Base-by-base conservation (phyloP, 2,797 vertebrate species). In the Gymnothorax reevesii region DNA sequence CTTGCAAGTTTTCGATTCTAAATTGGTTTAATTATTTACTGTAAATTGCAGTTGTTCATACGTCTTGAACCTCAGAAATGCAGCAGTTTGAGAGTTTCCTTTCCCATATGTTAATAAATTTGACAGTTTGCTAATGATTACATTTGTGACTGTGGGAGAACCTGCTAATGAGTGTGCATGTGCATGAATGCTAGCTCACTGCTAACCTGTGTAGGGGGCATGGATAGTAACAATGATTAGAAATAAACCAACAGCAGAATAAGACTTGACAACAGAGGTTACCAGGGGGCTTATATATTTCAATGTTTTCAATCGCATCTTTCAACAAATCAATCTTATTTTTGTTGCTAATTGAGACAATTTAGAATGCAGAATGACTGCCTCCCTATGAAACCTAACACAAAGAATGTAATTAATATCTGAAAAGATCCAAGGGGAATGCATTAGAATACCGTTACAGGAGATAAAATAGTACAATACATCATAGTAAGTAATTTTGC, bases 391-490 rank as follows among this genome's bases (percentile, higher is more conserved):
- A 9, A 54, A 69, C 25, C 12, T 49, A 25, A 66, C 49, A 86
- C 79, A 25, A 82, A 82, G 60, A 82, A 49, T 22, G 64, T 25
- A 6, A 69, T 86, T 86, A 82, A 86, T 22, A 52, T 49, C 57
- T 33, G 20, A 57, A 8, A 17, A 55, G 4, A 64, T 52, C 77
- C 25, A 42, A 42, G 52, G 49, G 20, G 13, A 15, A 9, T 25
- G 12, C 83, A 84, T 42, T 42, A 42, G 33, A 42, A 42, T 42
- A 42, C 33, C 1, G 33, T 42, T 42, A 75, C 71, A 75, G 7
- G 2, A 59, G 13, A 20, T 75, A 42, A 10, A 42, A 9, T 33
- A 2, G 27, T 73, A 73, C 71, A 42, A 42, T 73, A 42, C 15
- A 42, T 73, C 64, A 69, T 7, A 69, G 71, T 33, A 73, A 73